Conservation (phyloP, 1,140 invertebrate species). For the Aphaenogaster rudis region DNA sequence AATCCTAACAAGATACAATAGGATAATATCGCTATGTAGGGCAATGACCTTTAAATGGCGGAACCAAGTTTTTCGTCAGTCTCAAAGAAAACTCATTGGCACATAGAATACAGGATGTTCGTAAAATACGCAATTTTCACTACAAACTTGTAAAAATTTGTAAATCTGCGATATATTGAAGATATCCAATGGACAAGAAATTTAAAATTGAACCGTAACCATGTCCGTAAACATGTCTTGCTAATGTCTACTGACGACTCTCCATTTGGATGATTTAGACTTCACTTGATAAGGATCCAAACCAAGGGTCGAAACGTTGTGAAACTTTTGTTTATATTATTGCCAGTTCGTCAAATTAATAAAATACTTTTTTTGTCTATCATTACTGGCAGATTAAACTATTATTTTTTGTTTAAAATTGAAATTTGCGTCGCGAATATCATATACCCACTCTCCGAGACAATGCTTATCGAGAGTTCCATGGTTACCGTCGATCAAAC, state of each 20-base stretch:
- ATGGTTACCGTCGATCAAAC: slow-evolving; percentile 51
- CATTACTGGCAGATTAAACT: too few species aligned
- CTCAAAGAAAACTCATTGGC: slow-evolving; percentile 1
- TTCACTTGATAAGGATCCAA: too few species aligned
- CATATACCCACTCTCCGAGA: neutral
- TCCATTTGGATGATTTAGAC: too few species aligned
- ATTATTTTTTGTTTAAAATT: neutral
- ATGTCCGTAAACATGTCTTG: too few species aligned
- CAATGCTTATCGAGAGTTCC: slow-evolving; percentile 12
- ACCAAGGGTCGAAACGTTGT: too few species aligned
- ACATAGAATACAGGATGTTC: neutral
- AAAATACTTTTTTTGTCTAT: too few species aligned
- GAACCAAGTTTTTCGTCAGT: neutral
- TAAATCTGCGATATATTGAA: neutral
- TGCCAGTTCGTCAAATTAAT: too few species aligned
- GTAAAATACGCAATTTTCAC: neutral
- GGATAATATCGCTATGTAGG: slow-evolving; percentile 68
- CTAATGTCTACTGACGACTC: too few species aligned
- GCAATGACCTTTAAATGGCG: slow-evolving; percentile 15
- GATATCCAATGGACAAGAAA: neutral
- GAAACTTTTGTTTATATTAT: too few species aligned
- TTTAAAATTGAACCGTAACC: too few species aligned
- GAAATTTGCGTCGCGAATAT: neutral
- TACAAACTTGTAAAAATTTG: neutral
- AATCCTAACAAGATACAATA: neutral